Base-by-base conservation (phyloP, 2,797 vertebrate species). In the Neoniphon sammara region DNA sequence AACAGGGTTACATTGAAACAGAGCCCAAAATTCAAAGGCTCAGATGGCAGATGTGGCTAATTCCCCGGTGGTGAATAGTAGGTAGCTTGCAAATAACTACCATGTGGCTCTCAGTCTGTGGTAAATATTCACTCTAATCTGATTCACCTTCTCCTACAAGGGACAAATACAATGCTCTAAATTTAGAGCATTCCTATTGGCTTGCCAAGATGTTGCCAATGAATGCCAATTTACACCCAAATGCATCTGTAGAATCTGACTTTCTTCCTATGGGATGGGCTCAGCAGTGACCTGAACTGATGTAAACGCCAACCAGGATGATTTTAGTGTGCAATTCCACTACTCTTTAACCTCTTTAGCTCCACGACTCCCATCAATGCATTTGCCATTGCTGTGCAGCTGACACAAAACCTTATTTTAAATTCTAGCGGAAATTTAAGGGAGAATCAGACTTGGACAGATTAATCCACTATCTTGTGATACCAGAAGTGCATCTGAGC, bases 1-100 rank as follows among this genome's bases (percentile, higher is more conserved):
- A 71, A 80, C 44, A 46, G 70, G 59, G 44, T 73, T 65, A 67
- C 54, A 73, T 66, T 78, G 69, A 81, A 78, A 74, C 10, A 2
- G 0, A 21, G 57, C 47, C 60, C 17, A 34, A 53, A 64, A 58
- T 36, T 27, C 18, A 66, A 20, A 39, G 42, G 70, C 57, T 44
- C 8, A 17, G 5, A 76, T 44, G 71, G 70, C 78, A 68, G 31
- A 82, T 83, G 69, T 70, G 74, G 61, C 65, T 61, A 44, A 76
- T 78, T 20, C 49, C 21, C 31, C 31, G 31, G 31, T 2, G 34
- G 30, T 65, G 55, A 66, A 66, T 11, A 46, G 27, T 20, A 21
- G n/a, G 7, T 44, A 25, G 47, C 54, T 57, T 70, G 31, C 31
- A 34, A 34, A 34, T 34, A 18, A 59, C 15, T 60, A 7, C 21